Evolutionary conservation across 2,797 vertebrate genomes (phyloP).

Genomic region (Pseudomugil tenellus): DNA sequence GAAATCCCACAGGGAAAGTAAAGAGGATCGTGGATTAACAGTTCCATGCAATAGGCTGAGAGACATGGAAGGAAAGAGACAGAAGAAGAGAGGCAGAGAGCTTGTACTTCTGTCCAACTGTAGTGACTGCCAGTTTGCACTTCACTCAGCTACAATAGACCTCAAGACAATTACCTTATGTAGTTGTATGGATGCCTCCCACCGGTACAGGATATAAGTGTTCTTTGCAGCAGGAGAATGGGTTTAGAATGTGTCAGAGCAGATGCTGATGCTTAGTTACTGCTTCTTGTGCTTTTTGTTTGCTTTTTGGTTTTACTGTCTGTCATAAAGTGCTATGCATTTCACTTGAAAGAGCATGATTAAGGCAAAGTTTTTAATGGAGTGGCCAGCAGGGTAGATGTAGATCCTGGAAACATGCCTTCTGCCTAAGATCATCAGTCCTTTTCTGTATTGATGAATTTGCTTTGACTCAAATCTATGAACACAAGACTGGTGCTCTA

Average conservation of each 20-base stretch:
- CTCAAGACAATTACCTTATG: conserved; percentile 78
- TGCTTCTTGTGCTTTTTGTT: conserved; percentile 63
- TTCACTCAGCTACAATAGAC: conserved; percentile 71
- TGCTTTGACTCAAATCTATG: conserved; percentile 63
- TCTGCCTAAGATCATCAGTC: conserved; percentile 46
- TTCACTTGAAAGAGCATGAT: conserved; percentile 51
- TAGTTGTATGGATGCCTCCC: conserved; percentile 76
- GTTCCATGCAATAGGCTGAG: conserved; percentile 74
- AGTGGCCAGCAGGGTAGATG: conserved; percentile 63
- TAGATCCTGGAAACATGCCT: conserved; percentile 51
- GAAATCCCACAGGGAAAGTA: conserved; percentile 85
- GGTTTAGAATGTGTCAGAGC: conserved; percentile 44
- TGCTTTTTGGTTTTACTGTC: conserved; percentile 42
- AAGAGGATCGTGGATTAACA: conserved; percentile 87
- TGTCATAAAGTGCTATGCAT: conserved; percentile 53
- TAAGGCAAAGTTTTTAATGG: conserved; percentile 65
- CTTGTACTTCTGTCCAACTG: conserved; percentile 51
- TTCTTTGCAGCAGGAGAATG: conserved; percentile 46
- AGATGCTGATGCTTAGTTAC: conserved; percentile 65
- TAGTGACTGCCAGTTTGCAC: conserved; percentile 68
- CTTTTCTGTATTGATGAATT: conserved; percentile 55
- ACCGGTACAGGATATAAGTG: conserved; percentile 67
- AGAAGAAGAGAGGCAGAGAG: conserved; percentile 35
- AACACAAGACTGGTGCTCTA: conserved; percentile 47
- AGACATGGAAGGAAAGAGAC: conserved; percentile 42